Conservation (phyloP, 2,797 vertebrate genomes). For the Tapirus indicus region DNA sequence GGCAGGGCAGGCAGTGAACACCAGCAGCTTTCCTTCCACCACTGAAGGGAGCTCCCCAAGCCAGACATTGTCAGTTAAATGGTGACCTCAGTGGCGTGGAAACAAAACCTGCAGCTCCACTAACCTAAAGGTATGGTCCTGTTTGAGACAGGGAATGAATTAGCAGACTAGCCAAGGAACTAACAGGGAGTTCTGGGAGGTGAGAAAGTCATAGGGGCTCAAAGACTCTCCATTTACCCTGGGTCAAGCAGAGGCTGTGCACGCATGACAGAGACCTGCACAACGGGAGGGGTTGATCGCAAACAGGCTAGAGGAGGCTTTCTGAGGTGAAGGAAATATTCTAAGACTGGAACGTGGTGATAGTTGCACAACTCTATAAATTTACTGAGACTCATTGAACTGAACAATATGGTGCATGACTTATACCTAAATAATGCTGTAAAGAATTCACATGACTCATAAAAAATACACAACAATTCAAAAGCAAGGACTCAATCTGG, state of each 20-base stretch:
- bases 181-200: not conserved
- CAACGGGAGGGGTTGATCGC: not conserved
- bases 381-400: not conserved
- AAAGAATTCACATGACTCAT: not conserved
- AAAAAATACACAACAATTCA: not conserved
- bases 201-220: not conserved
- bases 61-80: not conserved
- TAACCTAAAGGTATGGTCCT: not conserved
- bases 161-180: not conserved
- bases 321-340: not conserved
- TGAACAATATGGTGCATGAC: not conserved
- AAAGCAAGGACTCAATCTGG: not conserved
- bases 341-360: not conserved
- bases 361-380: not conserved
- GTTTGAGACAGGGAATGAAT: not conserved
- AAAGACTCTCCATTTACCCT: not conserved
- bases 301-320: not conserved
- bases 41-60: not conserved
- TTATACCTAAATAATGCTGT: not conserved
- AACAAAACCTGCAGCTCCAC: not conserved
- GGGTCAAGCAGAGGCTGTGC: not conserved
- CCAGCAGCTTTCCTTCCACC: not conserved
- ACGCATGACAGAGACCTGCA: accelerated
- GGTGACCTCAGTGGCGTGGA: not conserved
- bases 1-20: not conserved